These are phyloP conservation scores for Collichthys lucidus DNA, from an alignment of 2,113 vertebrate species.

Conservation along the genomic window DNA sequence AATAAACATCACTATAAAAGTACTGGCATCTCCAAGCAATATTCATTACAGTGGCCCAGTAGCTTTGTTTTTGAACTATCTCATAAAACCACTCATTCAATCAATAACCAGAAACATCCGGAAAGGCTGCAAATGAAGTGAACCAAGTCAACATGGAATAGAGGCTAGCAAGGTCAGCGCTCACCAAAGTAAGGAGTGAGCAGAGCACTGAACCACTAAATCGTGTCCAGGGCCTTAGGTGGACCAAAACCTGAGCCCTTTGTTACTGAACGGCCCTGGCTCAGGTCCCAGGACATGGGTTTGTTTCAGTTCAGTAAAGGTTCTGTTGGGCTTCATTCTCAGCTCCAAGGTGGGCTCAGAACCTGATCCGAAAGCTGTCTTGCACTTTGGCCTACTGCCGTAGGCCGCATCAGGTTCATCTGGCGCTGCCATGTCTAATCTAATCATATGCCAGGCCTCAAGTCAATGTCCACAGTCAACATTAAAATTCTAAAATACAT, in stretches of 20 bases:
- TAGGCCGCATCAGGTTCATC: slow-evolving; percentile 45
- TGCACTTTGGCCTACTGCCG: slow-evolving; percentile 51
- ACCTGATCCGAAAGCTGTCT: slow-evolving; percentile 61
- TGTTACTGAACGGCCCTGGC: slow-evolving; percentile 51
- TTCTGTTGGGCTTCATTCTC: slow-evolving; percentile 63
- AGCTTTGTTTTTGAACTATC: slow-evolving; percentile 53
- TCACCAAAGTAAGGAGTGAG: slow-evolving; percentile 32
- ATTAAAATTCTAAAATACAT: slow-evolving; percentile 31
- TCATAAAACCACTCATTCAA: slow-evolving; percentile 57
- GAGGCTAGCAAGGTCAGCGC: slow-evolving; percentile 39
- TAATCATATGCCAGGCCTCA: slow-evolving; percentile 41
- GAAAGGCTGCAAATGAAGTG: slow-evolving; percentile 20
- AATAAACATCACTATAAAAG: slow-evolving; percentile 56
- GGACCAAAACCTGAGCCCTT: slow-evolving; percentile 39
- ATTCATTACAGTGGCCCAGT: slow-evolving; percentile 55
- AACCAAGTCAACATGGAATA: slow-evolving; percentile 14
- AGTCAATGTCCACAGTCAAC: slow-evolving; percentile 43
- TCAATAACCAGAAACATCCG: slow-evolving; percentile 53
- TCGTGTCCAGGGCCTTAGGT: slow-evolving; percentile 29
- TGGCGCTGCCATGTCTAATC: slow-evolving; percentile 55
- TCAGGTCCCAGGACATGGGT: slow-evolving; percentile 37
- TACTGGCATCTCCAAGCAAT: slow-evolving; percentile 24
- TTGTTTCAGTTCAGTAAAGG: slow-evolving; percentile 51
- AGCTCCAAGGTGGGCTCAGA: slow-evolving; percentile 70
- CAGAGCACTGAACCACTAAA: slow-evolving; percentile 42